These are phyloP conservation scores for Emydura subglobosa DNA, from an alignment of 2,113 vertebrate species.

Conservation along the genomic window DNA sequence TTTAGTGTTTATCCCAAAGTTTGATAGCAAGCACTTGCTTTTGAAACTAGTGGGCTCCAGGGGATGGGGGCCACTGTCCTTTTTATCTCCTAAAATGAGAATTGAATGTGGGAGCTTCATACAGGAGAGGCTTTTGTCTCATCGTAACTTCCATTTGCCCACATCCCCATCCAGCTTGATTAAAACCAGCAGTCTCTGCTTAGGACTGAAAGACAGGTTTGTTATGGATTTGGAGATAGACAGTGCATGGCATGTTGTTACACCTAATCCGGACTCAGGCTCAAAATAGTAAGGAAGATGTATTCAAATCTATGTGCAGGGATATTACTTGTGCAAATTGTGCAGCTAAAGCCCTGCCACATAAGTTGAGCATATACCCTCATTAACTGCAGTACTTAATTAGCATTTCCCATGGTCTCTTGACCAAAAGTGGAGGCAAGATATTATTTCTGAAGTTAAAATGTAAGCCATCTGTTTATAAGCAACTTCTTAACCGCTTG, in stretches of 20 bases:
- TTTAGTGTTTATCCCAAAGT: not conserved
- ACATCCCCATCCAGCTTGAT: not conserved
- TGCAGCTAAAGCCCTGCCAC: accelerated
- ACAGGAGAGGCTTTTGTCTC: not conserved
- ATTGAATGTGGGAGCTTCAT: not conserved
- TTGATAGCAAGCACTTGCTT: not conserved
- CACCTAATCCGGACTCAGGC: not conserved
- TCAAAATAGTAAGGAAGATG: not conserved
- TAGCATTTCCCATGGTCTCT: not conserved
- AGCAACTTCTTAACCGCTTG: not conserved
- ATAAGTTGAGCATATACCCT: not conserved
- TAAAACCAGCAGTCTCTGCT: not conserved
- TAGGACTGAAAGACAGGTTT: not conserved
- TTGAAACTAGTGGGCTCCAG: not conserved
- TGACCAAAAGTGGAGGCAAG: accelerated
- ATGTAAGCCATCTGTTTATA: not conserved
- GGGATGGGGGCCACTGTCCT: not conserved
- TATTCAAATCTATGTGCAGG: not conserved
- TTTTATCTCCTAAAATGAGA: not conserved
- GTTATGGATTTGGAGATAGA: not conserved
- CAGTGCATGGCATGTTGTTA: not conserved
- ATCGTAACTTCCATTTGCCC: not conserved
- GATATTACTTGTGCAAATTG: accelerated
- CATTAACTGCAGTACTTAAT: accelerated
- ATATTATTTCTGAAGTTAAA: not conserved